Evolutionary conservation across 1,140 invertebrate genomes (phyloP).

Genomic region (Halotydeus destructor): DNA sequence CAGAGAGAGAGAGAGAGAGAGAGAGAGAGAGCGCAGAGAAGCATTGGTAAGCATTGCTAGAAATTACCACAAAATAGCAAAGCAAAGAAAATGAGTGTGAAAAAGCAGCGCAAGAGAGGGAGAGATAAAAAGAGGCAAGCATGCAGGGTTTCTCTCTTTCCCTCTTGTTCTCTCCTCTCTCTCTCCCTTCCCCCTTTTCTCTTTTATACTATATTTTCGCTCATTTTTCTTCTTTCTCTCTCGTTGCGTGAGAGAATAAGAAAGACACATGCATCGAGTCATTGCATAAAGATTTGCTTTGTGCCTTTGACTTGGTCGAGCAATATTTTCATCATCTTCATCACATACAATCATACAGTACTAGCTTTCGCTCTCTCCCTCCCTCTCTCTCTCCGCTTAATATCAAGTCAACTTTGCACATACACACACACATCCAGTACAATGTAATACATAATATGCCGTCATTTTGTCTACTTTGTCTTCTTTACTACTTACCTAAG

Average conservation of each 20-base stretch:
- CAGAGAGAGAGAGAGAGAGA: slow-evolving; percentile 3
- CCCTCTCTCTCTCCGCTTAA: neutral
- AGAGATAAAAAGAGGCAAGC: neutral
- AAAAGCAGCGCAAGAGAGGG: slow-evolving; percentile 3
- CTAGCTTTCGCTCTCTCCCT: neutral
- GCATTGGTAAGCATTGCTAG: neutral
- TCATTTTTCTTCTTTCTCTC: neutral
- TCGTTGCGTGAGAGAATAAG: neutral
- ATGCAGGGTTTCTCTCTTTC: neutral
- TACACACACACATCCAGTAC: too few relatives aligned
- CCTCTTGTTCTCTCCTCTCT: neutral
- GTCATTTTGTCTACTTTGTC: too few relatives aligned
- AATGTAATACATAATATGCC: too few relatives aligned
- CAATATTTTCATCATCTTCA: slow-evolving; percentile 14
- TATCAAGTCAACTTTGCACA: neutral
- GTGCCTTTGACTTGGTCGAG: too few relatives aligned
- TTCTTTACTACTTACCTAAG: neutral
- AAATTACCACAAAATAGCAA: neutral
- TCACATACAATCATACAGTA: slow-evolving; percentile 17
- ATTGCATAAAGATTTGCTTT: too few relatives aligned
- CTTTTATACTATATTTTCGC: neutral
- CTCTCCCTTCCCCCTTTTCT: neutral
- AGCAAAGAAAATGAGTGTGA: neutral
- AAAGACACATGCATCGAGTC: too few relatives aligned
- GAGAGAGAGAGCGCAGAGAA: neutral